Evolutionary conservation across 2,888 invertebrate genomes (phyloP).

Genomic region (Chironomus riparius): DNA sequence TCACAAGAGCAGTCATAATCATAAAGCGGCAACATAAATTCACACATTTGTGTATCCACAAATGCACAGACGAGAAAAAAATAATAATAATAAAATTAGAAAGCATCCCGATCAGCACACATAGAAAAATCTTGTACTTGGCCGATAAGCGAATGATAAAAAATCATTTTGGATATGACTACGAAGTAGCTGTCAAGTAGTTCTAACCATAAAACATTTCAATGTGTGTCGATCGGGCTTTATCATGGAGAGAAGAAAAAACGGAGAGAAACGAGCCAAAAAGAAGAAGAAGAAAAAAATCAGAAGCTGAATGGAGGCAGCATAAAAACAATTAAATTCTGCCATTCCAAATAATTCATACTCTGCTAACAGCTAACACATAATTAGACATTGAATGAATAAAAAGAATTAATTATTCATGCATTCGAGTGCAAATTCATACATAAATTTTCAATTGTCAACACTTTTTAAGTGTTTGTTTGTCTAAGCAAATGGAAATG

Average conservation of each 20-base stretch:
- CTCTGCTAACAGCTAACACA: background rate
- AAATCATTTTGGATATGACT: no score
- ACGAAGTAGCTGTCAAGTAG: no score
- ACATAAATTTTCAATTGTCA: background rate
- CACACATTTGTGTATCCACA: constrained; percentile 18
- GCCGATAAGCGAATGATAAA: no score
- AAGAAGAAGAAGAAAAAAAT: no score
- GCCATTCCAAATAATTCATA: no score
- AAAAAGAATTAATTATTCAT: background rate
- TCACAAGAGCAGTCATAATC: background rate
- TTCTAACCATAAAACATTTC: no score
- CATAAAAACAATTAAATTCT: no score
- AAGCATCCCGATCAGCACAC: no score
- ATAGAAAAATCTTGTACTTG: no score
- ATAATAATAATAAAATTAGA: background rate
- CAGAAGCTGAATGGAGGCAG: background rate
- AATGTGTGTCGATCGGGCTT: no score
- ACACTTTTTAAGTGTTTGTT: background rate
- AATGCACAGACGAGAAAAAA: background rate
- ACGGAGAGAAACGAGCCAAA: background rate
- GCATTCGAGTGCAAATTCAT: background rate
- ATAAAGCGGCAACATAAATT: background rate
- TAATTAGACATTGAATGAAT: background rate
- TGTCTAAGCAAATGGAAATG: background rate
- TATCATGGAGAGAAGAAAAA: background rate